Base-by-base conservation (phyloP, 2,113 vertebrate species). In the Tyrannus savana region DNA sequence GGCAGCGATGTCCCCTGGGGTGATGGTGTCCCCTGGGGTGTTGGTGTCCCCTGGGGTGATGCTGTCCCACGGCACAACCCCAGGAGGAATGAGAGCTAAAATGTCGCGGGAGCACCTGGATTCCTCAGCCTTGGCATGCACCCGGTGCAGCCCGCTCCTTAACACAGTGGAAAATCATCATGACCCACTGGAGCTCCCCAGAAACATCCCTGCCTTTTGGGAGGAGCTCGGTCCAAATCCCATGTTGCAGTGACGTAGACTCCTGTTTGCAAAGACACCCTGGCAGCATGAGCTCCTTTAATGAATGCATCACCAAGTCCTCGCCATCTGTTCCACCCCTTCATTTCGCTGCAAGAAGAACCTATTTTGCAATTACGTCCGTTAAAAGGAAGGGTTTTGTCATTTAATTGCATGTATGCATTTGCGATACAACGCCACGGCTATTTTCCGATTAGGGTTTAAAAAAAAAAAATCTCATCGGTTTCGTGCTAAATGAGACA, bases 281-380 rank as follows among this genome's bases (percentile, higher is more conserved):
- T 96, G 95, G 89, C 94, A 97, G 92, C 46, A 4, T 25, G 83
- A 91, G 92, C 89, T 83, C 67, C 95, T 95, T 67, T 97, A 94
- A 92, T 87, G 94, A 94, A 96, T 92, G 91, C 95, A 95, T 97
- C 94, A 63, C 88, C 91, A 89, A 92, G 85, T 89, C 72, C 94
- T 95, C 23, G 1, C 97, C 96, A 96, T 97, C 95, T 97, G 95
- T 95, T 97, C 96, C 87, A 66, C 80, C 93, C 93, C 90, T 97
- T 87, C 95, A 71, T 89, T 95, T 93, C 81, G 9, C 60, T 18
- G 33, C 47, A 39, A 93, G 95, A 92, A 79, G 84, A 93, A 77
- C 74, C 18, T 63, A 81, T 91, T 97, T 94, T 95, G 91, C 95
- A 92, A 85, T 97, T 94, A 93, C 12, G 85, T 59, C 87, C 69